Conservation (phyloP, 1,140 invertebrate species). For the Aleiodes sp. region DNA sequence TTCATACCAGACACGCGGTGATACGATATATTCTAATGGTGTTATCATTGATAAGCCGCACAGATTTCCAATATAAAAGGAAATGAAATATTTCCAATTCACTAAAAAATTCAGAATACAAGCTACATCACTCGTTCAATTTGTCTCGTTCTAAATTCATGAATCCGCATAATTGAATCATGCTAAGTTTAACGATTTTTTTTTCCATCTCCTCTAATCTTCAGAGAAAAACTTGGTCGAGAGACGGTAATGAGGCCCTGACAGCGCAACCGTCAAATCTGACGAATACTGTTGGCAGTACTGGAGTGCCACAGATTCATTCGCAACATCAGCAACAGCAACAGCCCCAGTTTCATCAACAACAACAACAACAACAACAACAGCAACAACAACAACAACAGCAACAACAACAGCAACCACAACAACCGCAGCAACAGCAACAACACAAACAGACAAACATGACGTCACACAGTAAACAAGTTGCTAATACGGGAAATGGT, state of each 20-base stretch:
- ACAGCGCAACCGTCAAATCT: constrained; percentile 58
- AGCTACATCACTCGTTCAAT: too few relatives aligned
- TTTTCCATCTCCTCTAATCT: constrained; percentile 44
- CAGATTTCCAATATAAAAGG: not conserved
- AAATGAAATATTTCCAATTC: not conserved
- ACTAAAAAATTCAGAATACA: too few relatives aligned
- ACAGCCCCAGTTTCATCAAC: constrained; percentile 47
- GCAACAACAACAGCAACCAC: constrained; percentile 26
- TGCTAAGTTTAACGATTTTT: too few relatives aligned
- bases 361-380: constrained; percentile 53
- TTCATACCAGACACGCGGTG: constrained; percentile 45
- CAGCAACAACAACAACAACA: constrained; percentile 50
- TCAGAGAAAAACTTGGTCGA: constrained; percentile 73
- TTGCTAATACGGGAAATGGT: constrained; percentile 61
- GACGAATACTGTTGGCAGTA: constrained; percentile 55
- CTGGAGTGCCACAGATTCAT: constrained; percentile 54
- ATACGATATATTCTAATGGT: constrained; percentile 23
- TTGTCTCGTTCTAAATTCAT: too few relatives aligned
- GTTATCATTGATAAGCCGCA: constrained; percentile 1
- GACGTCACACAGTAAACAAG: constrained; percentile 81
- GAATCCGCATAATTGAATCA: too few relatives aligned
- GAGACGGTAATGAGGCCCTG: constrained; percentile 71
- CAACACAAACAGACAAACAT: constrained; percentile 64
- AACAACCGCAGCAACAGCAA: constrained; percentile 28
- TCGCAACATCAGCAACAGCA: constrained; percentile 49